Percentiles rank a stretch among this genome's conserved stretches.
These are phyloP conservation scores for Siphlonurus alternatus DNA, from an alignment of 2,888 invertebrate genomes.

Conservation along the genomic window DNA sequence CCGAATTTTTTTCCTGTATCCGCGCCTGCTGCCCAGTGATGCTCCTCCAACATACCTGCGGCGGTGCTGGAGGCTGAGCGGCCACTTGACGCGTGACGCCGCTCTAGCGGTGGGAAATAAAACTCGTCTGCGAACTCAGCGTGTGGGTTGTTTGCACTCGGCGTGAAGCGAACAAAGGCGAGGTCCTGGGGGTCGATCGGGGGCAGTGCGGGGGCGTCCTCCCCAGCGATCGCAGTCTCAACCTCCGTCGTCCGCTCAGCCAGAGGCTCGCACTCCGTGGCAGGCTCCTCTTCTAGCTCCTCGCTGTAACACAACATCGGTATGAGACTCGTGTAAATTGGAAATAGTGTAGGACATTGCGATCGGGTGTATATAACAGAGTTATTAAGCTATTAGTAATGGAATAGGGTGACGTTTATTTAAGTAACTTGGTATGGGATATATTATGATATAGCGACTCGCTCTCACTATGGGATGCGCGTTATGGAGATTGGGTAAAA, in stretches of 20 bases:
- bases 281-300: slow-evolving; percentile 24
- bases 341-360: too few species aligned
- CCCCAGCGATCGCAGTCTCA: slow-evolving; percentile 33
- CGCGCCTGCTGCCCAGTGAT: too few species aligned
- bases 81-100: not conserved
- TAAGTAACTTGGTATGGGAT: too few species aligned
- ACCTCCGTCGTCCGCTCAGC: slow-evolving; percentile 35
- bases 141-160: slow-evolving; percentile 41
- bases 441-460: too few species aligned
- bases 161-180: slow-evolving; percentile 65
- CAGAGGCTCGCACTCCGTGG: slow-evolving; percentile 29
- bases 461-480: too few species aligned
- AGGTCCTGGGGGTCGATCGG: slow-evolving; percentile 40
- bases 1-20: too few species aligned
- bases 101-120: slow-evolving; percentile 49
- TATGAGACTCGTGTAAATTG: not conserved
- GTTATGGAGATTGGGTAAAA: too few species aligned
- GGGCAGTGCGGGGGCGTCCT: slow-evolving; percentile 24
- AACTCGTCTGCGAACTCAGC: slow-evolving; percentile 65
- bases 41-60: not conserved
- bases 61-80: not conserved
- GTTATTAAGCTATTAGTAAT: too few species aligned
- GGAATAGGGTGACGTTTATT: too few species aligned
- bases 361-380: too few species aligned
- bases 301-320: slow-evolving; percentile 21